These are phyloP conservation scores for Pentalonia nigronervosa DNA, from an alignment of 1,140 invertebrate species.

Conservation along the genomic window DNA sequence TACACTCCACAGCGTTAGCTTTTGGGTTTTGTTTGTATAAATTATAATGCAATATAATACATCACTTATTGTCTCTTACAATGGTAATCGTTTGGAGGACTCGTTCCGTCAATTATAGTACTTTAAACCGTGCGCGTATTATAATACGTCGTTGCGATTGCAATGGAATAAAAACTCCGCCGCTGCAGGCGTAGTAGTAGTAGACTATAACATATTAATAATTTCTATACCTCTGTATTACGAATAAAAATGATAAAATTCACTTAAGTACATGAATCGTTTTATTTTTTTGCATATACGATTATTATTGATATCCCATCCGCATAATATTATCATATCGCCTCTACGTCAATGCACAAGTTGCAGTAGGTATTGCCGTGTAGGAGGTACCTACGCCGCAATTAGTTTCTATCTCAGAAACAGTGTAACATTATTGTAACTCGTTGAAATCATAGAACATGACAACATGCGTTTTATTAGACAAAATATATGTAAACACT, in stretches of 20 bases:
- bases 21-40: not conserved
- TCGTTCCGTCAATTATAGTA: not conserved
- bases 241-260: no score
- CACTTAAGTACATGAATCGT: no score
- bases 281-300: no score
- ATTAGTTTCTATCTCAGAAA: not conserved
- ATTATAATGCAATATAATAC: not conserved
- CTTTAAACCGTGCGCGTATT: not conserved
- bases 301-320: no score
- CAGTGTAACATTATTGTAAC: not conserved
- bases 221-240: no score
- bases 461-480: not conserved
- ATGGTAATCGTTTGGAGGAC: not conserved
- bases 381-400: no score
- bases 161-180: not conserved
- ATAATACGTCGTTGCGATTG: not conserved
- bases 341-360: no score
- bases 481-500: not conserved
- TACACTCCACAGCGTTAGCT: not conserved
- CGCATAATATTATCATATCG: no score
- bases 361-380: no score
- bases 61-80: not conserved
- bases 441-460: not conserved
- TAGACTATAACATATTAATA: not conserved
- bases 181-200: not conserved